Evolutionary conservation across 2,113 vertebrate genomes (phyloP).

Genomic region (Hippolais icterina): DNA sequence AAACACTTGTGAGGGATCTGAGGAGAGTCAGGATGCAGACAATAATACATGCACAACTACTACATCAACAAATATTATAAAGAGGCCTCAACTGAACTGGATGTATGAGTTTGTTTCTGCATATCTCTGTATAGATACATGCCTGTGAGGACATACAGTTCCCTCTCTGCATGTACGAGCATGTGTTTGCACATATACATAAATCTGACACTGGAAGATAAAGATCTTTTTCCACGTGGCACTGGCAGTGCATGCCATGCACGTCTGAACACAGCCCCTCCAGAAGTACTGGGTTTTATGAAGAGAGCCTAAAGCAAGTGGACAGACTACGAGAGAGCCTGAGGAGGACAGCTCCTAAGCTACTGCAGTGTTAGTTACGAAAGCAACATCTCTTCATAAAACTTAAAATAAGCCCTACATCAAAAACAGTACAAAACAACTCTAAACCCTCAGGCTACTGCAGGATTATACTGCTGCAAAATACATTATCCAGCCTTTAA

Average conservation of each 20-base stretch:
- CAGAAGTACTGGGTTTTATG: not conserved
- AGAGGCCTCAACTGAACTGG: not conserved
- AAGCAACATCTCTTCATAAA: slow-evolving; percentile 45
- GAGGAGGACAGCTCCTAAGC: slow-evolving; percentile 1
- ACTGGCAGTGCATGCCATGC: not conserved
- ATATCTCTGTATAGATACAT: not conserved
- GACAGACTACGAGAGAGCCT: not conserved
- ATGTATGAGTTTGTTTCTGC: not conserved
- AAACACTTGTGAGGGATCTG: not conserved
- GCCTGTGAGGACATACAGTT: not conserved
- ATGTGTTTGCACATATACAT: not conserved
- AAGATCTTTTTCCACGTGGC: not conserved
- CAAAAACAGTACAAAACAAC: slow-evolving; percentile 62
- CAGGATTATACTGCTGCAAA: slow-evolving; percentile 63
- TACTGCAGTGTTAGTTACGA: not conserved
- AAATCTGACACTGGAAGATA: not conserved
- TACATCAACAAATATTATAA: not conserved
- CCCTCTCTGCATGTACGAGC: not conserved
- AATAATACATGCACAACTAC: not conserved
- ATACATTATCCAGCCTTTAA: slow-evolving; percentile 68
- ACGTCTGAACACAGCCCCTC: not conserved
- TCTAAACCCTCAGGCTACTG: slow-evolving; percentile 58
- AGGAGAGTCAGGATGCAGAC: not conserved
- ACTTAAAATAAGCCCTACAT: slow-evolving; percentile 58
- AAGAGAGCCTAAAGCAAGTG: not conserved